phyloP scores from a whole-genome alignment of 2,113 vertebrate genomes.

The Trichechus manatus region DNA sequence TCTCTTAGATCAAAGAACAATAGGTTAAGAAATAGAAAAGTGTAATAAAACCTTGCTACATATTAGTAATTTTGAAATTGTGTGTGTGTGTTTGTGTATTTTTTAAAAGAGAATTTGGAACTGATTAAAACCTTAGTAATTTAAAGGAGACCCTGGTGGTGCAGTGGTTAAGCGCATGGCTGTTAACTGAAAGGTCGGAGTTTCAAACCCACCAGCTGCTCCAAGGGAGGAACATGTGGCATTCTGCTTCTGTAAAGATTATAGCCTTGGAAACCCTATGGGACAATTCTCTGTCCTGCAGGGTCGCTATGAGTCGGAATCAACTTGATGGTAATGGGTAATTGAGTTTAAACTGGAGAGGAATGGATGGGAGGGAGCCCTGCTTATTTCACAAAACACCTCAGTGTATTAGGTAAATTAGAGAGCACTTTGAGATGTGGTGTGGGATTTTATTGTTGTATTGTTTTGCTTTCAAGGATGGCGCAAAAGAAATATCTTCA shows the following conservation, averaged over 20 bases:
- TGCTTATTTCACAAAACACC: not conserved
- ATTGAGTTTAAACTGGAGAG: not conserved
- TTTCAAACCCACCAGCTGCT: not conserved
- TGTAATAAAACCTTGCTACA: not conserved
- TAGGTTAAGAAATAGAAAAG: conserved; percentile 23
- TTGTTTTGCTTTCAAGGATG: conserved; percentile 88
- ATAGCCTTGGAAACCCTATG: not conserved
- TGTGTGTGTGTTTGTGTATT: not conserved
- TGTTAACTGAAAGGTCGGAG: not conserved
- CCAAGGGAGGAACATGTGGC: not conserved
- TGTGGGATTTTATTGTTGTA: not conserved
- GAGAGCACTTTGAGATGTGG: not conserved
- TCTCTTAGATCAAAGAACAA: conserved; percentile 21
- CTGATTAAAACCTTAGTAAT: not conserved
- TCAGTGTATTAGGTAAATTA: not conserved
- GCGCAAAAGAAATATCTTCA: conserved; percentile 92
- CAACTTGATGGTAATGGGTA: not conserved
- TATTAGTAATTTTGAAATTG: conserved; percentile 43
- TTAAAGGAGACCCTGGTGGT: not conserved
- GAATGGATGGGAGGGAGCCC: not conserved
- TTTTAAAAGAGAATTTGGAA: not conserved
- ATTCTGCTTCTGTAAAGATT: not conserved
- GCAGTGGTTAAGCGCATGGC: not conserved
- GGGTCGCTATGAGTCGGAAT: not conserved
- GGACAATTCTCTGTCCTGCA: not conserved